phyloP scores from a whole-genome alignment of 2,797 vertebrate genomes.

The Protosalanx chinensis region DNA sequence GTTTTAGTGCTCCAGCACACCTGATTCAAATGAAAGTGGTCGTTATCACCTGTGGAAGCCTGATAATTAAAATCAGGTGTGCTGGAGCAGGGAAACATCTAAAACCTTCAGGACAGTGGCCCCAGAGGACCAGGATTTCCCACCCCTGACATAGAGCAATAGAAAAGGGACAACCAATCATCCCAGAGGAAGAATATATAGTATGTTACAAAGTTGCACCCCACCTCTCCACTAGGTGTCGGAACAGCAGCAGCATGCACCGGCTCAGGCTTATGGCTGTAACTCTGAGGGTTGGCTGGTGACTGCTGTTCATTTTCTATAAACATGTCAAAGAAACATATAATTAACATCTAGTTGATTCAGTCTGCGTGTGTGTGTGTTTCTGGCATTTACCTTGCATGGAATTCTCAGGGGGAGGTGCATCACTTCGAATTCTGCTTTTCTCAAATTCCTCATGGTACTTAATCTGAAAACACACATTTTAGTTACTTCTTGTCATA shows the following conservation, averaged over 20 bases:
- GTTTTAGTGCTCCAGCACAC: too few relatives aligned
- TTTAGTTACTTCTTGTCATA: not conserved
- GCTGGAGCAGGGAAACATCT: too few relatives aligned
- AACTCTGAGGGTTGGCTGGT: constrained; percentile 39
- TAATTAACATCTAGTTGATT: not conserved
- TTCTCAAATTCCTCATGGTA: constrained; percentile 97
- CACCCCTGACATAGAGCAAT: not conserved
- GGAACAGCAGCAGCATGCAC: constrained; percentile 50
- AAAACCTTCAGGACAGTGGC: too few relatives aligned
- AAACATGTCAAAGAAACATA: constrained; percentile 7
- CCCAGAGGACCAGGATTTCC: too few relatives aligned
- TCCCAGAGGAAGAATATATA: not conserved
- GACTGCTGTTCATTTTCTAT: constrained; percentile 48
- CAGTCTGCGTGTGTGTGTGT: not conserved
- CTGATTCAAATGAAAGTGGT: too few relatives aligned
- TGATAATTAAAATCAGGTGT: too few relatives aligned
- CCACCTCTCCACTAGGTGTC: constrained; percentile 67
- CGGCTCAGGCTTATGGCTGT: constrained; percentile 53
- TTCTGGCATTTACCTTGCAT: constrained; percentile 58
- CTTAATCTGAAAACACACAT: constrained; percentile 78
- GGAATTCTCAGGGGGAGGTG: constrained; percentile 62
- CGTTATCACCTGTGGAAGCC: too few relatives aligned
- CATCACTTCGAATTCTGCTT: constrained; percentile 82
- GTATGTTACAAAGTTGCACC: constrained; percentile 22
- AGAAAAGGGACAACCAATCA: not conserved